phyloP scores from a whole-genome alignment of 2,797 vertebrate genomes.

The Falco novaeseelandiae region DNA sequence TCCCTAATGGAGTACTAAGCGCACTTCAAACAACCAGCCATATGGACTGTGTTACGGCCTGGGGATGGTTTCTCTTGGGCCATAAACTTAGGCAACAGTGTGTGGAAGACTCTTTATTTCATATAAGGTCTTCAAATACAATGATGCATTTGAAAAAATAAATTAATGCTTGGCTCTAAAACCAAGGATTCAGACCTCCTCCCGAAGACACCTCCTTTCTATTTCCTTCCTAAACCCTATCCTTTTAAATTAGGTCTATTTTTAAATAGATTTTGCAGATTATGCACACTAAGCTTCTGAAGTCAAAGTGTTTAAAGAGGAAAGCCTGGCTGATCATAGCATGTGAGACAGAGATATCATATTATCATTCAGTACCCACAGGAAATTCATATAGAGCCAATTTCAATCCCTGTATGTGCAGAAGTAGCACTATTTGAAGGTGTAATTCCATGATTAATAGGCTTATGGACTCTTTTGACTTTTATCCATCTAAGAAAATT shows the following conservation, averaged over 20 bases:
- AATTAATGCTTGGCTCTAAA: not conserved
- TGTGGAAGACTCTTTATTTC: conserved; percentile 43
- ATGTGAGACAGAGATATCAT: conserved; percentile 5
- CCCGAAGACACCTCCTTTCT: not conserved
- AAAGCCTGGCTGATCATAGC: not conserved
- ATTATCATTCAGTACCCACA: not conserved
- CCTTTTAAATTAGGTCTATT: conserved; percentile 10
- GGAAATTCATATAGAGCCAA: not conserved
- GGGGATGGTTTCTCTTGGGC: conserved; percentile 71
- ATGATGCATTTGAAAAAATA: conserved; percentile 36
- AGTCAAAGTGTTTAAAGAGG: conserved; percentile 9
- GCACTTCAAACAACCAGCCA: conserved; percentile 82
- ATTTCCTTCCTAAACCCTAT: not conserved
- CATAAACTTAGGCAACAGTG: conserved; percentile 56
- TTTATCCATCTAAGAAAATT: not conserved
- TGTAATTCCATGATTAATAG: not conserved
- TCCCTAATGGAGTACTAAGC: conserved; percentile 80
- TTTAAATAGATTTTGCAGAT: conserved; percentile 23
- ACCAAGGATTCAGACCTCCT: conserved; percentile 1
- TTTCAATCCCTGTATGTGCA: not conserved
- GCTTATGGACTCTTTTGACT: not conserved
- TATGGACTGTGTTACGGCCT: conserved; percentile 81
- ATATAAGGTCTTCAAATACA: conserved; percentile 54
- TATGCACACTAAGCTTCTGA: not conserved
- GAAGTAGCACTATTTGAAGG: not conserved